Conservation (phyloP, 2,888 invertebrate genomes). For the Dioctria rufipes region DNA sequence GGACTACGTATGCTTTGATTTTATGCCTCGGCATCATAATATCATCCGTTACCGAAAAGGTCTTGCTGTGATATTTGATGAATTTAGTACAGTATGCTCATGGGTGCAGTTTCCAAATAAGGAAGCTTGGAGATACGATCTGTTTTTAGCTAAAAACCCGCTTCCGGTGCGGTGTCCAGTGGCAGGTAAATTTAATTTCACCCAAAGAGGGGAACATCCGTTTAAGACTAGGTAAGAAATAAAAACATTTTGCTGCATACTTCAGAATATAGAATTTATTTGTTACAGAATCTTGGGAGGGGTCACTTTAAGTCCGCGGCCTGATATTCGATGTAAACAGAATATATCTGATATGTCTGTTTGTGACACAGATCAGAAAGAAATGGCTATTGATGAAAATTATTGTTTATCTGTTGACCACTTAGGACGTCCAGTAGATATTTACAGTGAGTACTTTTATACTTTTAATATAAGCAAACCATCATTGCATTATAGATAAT, state of each 20-base stretch:
- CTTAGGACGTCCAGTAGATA: constrained; percentile 93
- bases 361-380: constrained; percentile 95
- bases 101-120: constrained; percentile 93
- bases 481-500: background rate
- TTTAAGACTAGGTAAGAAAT: constrained; percentile 81
- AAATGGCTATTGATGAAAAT: constrained; percentile 94
- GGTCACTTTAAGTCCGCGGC: constrained; percentile 93
- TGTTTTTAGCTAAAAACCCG: constrained; percentile 88
- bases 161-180: constrained; percentile 95
- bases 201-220: constrained; percentile 89
- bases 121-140: constrained; percentile 89
- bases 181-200: constrained; percentile 96
- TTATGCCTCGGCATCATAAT: constrained; percentile 96
- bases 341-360: constrained; percentile 97
- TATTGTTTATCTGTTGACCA: constrained; percentile 98
- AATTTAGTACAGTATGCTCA: constrained; percentile 93
- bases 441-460: constrained; percentile 76
- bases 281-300: constrained; percentile 87
- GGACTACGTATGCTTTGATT: constrained; percentile 97
- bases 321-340: constrained; percentile 92
- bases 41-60: constrained; percentile 92
- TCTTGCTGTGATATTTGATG: constrained; percentile 89
- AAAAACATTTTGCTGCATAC: background rate
- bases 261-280: constrained; percentile 34
- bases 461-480: too few species aligned